Base-by-base conservation (phyloP, 2,797 vertebrate species). In the Hirundo rustica region DNA sequence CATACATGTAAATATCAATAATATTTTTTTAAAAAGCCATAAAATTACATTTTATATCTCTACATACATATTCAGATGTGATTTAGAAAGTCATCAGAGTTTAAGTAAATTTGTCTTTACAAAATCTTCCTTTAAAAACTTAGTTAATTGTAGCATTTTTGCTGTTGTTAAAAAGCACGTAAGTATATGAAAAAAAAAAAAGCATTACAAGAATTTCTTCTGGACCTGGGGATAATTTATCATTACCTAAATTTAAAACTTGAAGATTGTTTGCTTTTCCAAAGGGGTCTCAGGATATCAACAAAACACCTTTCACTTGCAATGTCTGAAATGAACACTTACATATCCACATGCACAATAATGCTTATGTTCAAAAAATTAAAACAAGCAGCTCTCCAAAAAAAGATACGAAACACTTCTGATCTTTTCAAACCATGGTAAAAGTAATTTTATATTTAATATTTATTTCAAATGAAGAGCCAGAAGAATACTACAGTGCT, bases 381-480 rank as follows among this genome's bases (percentile, higher is more conserved):
- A 92, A 96, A 97, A 97, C 95, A 97, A 98, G 97, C 96, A 97
- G 96, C 50, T 85, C 92, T 74, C 60, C 61, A 82, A 72, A 38
- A 38, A 85, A 95, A 94, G 96, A 96, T 92, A 88, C 71, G 67
- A 97, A 97, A 97, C 84, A 94, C 94, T 98, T 96, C 93, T 95
- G 94, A 88, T 96, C n/a, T 97, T 95, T 97, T 96, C 97, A 98
- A 98, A 97, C 96, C 97, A 98, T 97, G 97, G 78, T 92, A 32
- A 81, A 86, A 96, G 70, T 62, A 15, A 70, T 82, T 77, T 88
- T 23, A 30, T 18, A 91, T 48, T 95, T 74, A 88, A 92, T 75
- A 88, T 3, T 50, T 20, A 89, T 92, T 93, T 95, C 76, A 82
- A 68, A 84, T 51, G 30, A 94, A 81, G 27, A 38, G 42, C 34